A percentile compares a stretch with the other conserved stretches of the same genome.
Conservation (phyloP, 2,797 vertebrate species). For the Echeneis naucrates region DNA sequence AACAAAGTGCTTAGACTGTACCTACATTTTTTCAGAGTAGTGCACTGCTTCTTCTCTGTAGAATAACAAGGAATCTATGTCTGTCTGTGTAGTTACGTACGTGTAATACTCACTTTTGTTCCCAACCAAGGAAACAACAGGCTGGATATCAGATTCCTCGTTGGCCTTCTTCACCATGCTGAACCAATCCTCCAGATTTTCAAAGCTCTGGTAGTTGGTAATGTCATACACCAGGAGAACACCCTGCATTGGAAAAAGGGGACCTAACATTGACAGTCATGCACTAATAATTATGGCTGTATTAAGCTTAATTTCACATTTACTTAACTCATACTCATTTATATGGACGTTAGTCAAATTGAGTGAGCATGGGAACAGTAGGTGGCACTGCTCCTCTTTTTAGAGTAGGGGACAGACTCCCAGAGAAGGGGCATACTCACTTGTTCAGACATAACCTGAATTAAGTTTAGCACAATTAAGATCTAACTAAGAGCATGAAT, state of each 20-base stretch:
- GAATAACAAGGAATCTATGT: not conserved
- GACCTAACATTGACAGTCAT: not conserved
- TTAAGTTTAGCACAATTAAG: not conserved
- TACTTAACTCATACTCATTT: slow-evolving; percentile 8
- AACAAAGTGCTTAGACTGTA: not conserved
- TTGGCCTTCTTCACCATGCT: slow-evolving; percentile 94
- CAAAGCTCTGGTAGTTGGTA: slow-evolving; percentile 98
- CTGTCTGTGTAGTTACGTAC: slow-evolving; percentile 3
- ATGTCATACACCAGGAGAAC: slow-evolving; percentile 98
- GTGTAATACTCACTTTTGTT: slow-evolving; percentile 94
- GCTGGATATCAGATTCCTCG: slow-evolving; percentile 93
- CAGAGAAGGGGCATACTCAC: slow-evolving; percentile 19
- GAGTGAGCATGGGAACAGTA: slow-evolving; percentile 71
- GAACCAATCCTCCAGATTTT: slow-evolving; percentile 98
- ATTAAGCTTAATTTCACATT: not conserved
- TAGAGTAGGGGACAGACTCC: slow-evolving; percentile 37
- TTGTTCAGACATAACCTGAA: slow-evolving; percentile 23
- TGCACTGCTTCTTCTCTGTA: not conserved
- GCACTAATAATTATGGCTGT: not conserved
- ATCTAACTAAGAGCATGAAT: not conserved
- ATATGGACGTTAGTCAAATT: slow-evolving; percentile 31
- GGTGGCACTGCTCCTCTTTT: slow-evolving; percentile 82
- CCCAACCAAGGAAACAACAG: slow-evolving; percentile 92
- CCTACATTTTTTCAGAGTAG: not conserved
- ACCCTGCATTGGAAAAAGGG: slow-evolving; percentile 83